phyloP scores from a whole-genome alignment of 2,888 invertebrate genomes.

The Pyrrhia umbra region DNA sequence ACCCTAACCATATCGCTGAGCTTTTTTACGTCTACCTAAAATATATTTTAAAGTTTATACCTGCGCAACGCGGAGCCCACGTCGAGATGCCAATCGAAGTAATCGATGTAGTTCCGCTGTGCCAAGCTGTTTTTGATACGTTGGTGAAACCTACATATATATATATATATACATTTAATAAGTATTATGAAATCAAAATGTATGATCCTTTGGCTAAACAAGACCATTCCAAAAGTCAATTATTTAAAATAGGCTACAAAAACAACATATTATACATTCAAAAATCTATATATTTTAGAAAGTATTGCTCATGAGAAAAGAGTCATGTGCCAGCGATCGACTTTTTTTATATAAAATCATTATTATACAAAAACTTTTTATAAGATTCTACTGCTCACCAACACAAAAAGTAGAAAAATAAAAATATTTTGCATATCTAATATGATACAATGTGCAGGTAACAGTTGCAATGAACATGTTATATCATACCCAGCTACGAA shows the following conservation, averaged over 20 bases:
- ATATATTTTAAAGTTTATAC: conserved; percentile 49
- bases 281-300: conserved; percentile 77
- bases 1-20: conserved; percentile 77
- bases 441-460: conserved; percentile 22
- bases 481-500: conserved; percentile 18
- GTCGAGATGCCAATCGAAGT: conserved; percentile 42
- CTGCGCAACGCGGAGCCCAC: conserved; percentile 17
- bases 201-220: conserved; percentile 69
- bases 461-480: background rate
- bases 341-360: conserved; percentile 55
- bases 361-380: conserved; percentile 52
- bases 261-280: conserved; percentile 69
- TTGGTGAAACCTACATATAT: conserved; percentile 45
- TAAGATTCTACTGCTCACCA: conserved; percentile 34
- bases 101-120: conserved; percentile 42
- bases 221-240: conserved; percentile 85
- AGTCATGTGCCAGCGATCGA: conserved; percentile 41
- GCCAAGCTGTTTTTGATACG: conserved; percentile 45
- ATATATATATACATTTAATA: conserved; percentile 39
- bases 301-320: conserved; percentile 56
- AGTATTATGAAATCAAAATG: conserved; percentile 43
- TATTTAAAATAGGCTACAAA: conserved; percentile 79
- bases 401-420: conserved; percentile 13
- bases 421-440: conserved; percentile 21
- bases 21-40: conserved; percentile 66